A percentile compares a stretch with the other conserved stretches of the same genome.
Evolutionary conservation across 2,113 vertebrate species (phyloP).

Genomic region (Pao palembangensis): DNA sequence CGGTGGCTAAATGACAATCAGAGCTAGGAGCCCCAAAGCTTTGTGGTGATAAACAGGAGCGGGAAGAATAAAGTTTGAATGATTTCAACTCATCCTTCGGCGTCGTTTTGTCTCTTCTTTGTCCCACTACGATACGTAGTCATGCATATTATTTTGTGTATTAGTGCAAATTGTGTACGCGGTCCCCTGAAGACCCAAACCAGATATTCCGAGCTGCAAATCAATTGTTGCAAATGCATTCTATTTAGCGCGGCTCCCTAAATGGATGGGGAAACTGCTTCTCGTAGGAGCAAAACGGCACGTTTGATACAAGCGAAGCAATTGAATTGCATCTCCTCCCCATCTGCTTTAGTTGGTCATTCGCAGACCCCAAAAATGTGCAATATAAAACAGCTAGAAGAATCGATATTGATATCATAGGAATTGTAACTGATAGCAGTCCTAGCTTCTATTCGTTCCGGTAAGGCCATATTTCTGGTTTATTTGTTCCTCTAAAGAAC

Average conservation of each 20-base stretch:
- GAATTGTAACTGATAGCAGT: too few species aligned
- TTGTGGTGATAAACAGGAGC: slow-evolving; percentile 33
- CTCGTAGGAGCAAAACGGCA: slow-evolving; percentile 4
- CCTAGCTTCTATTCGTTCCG: too few species aligned
- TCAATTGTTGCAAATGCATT: slow-evolving; percentile 41
- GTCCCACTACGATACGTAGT: neutral
- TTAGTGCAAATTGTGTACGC: neutral
- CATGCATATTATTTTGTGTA: slow-evolving; percentile 8
- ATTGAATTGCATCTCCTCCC: neutral
- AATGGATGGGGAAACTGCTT: slow-evolving; percentile 42
- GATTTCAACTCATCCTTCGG: slow-evolving; percentile 29
- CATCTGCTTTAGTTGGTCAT: slow-evolving; percentile 4
- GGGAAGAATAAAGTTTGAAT: slow-evolving; percentile 60
- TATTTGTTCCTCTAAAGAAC: too few species aligned
- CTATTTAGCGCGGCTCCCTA: slow-evolving; percentile 4
- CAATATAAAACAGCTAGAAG: neutral
- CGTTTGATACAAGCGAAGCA: slow-evolving; percentile 41
- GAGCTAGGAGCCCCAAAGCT: slow-evolving; percentile 59
- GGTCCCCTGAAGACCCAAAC: slow-evolving; percentile 31
- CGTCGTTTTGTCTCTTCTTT: slow-evolving; percentile 25
- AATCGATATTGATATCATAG: neutral
- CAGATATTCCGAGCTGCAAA: slow-evolving; percentile 37
- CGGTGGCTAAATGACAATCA: slow-evolving; percentile 66
- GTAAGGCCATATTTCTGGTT: too few species aligned
- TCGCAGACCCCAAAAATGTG: neutral